phyloP scores from a whole-genome alignment of 1,140 invertebrate genomes.

The Drosophila santomea region DNA sequence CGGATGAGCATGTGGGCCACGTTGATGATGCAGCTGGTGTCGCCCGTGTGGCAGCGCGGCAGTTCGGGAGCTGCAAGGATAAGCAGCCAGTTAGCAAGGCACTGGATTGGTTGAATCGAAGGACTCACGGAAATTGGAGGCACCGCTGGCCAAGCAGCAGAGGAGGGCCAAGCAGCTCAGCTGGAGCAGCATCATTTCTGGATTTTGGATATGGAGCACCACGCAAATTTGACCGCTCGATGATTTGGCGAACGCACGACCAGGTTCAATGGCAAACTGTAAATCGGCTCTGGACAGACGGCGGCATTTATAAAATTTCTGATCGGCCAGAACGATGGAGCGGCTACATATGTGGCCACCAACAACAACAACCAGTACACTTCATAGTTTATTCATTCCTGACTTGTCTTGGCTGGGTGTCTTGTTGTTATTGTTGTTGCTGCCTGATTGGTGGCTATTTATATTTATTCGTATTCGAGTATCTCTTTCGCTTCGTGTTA shows the following conservation, averaged over 20 bases:
- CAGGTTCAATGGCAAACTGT: constrained; percentile 85
- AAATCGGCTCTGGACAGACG: constrained; percentile 80
- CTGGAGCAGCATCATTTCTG: constrained; percentile 45
- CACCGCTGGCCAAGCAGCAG: constrained; percentile 34
- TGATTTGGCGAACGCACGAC: constrained; percentile 75
- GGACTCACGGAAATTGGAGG: constrained; percentile 73
- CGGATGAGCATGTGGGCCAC: constrained; percentile 61
- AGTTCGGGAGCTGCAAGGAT: constrained; percentile 68
- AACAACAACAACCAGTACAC: constrained; percentile 49
- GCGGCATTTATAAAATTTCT: constrained; percentile 82
- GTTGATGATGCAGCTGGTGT: constrained; percentile 72
- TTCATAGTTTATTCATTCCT: constrained; percentile 82
- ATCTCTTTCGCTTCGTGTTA: constrained; percentile 40
- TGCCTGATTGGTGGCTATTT: constrained; percentile 45
- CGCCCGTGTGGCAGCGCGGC: constrained; percentile 64
- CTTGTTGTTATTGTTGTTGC: constrained; percentile 31
- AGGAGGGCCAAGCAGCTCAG: constrained; percentile 41
- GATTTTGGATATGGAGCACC: background rate
- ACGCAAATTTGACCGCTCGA: constrained; percentile 32
- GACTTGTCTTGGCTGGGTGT: constrained; percentile 58
- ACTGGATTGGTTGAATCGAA: background rate
- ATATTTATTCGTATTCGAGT: constrained; percentile 40
- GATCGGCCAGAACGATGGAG: constrained; percentile 23
- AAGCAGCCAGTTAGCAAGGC: background rate
- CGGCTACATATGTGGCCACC: constrained; percentile 5